These are phyloP conservation scores for Eumerus sabulonum DNA, from an alignment of 2,888 invertebrate genomes.

Conservation along the genomic window DNA sequence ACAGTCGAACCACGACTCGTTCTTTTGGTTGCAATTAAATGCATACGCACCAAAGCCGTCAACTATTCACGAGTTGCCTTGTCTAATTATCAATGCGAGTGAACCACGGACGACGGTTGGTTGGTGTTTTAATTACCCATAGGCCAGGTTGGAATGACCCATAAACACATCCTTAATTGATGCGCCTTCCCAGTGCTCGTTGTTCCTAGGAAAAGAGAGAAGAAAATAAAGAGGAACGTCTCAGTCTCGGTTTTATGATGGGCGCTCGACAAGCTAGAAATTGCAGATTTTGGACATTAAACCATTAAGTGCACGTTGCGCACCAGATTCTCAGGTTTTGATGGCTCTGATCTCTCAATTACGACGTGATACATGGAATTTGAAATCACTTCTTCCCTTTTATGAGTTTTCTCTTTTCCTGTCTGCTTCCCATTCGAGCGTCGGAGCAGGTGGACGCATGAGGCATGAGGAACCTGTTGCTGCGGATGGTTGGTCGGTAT, in stretches of 20 bases:
- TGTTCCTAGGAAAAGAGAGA: slow-evolving; percentile 36
- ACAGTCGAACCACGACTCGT: background rate
- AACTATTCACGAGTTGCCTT: slow-evolving; percentile 53
- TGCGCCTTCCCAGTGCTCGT: slow-evolving; percentile 25
- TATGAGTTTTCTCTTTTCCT: slow-evolving; percentile 27
- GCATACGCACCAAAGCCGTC: slow-evolving; percentile 19
- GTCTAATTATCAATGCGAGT: slow-evolving; percentile 28
- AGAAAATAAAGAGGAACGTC: slow-evolving; percentile 13
- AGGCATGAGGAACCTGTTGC: slow-evolving; percentile 46
- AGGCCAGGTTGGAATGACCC: slow-evolving; percentile 54
- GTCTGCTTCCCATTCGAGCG: background rate
- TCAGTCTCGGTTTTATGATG: background rate
- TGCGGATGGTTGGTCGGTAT: slow-evolving; percentile 6
- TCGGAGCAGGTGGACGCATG: slow-evolving; percentile 34
- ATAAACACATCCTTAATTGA: slow-evolving; percentile 66
- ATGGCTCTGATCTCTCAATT: slow-evolving; percentile 55
- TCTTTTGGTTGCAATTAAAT: slow-evolving; percentile 49
- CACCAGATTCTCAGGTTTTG: slow-evolving; percentile 14
- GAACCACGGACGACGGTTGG: background rate
- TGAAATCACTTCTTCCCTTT: slow-evolving; percentile 47
- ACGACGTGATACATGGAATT: slow-evolving; percentile 60
- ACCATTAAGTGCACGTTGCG: slow-evolving; percentile 32
- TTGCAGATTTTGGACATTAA: slow-evolving; percentile 40
- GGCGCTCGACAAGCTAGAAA: slow-evolving; percentile 21
- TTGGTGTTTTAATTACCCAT: slow-evolving; percentile 57